Conservation (phyloP, 2,888 invertebrate species). For the Caradrina kadenii region DNA sequence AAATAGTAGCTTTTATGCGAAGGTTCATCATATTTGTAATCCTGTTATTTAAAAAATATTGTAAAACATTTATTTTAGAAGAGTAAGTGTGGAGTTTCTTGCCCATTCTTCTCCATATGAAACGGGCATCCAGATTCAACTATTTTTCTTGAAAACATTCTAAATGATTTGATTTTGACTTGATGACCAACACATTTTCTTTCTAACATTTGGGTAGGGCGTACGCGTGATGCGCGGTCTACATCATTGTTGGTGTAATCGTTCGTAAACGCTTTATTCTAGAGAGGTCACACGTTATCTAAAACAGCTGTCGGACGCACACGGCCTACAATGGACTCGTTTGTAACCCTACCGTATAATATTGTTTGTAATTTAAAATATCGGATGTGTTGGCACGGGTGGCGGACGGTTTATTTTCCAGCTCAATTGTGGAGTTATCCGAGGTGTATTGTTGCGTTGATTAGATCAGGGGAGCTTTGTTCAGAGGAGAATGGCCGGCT, state of each 20-base stretch:
- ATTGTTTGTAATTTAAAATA: slow-evolving; percentile 89
- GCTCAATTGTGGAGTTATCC: slow-evolving; percentile 83
- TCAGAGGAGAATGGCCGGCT: slow-evolving; percentile 80
- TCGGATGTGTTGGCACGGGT: slow-evolving; percentile 79
- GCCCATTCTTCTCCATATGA: too few relatives aligned
- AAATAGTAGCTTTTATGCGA: too few relatives aligned
- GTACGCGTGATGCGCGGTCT: slow-evolving; percentile 58
- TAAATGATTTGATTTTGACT: too few relatives aligned
- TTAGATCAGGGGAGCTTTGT: slow-evolving; percentile 88
- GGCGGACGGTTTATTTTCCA: slow-evolving; percentile 81
- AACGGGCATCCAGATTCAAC: too few relatives aligned
- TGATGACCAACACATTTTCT: slow-evolving; percentile 20
- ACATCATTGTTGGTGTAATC: slow-evolving; percentile 79
- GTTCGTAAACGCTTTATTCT: slow-evolving; percentile 82
- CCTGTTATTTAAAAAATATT: too few relatives aligned
- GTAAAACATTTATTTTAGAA: too few relatives aligned
- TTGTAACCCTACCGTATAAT: slow-evolving; percentile 85
- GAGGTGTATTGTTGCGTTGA: slow-evolving; percentile 88
- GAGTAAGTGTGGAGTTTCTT: too few relatives aligned
- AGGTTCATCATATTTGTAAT: too few relatives aligned
- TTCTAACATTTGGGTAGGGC: slow-evolving; percentile 52
- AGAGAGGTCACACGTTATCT: slow-evolving; percentile 88
- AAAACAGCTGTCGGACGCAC: slow-evolving; percentile 87
- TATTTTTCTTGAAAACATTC: too few relatives aligned
- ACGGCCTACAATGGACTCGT: slow-evolving; percentile 85